phyloP scores from a whole-genome alignment of 2,113 vertebrate genomes.

The Tauraco erythrolophus region DNA sequence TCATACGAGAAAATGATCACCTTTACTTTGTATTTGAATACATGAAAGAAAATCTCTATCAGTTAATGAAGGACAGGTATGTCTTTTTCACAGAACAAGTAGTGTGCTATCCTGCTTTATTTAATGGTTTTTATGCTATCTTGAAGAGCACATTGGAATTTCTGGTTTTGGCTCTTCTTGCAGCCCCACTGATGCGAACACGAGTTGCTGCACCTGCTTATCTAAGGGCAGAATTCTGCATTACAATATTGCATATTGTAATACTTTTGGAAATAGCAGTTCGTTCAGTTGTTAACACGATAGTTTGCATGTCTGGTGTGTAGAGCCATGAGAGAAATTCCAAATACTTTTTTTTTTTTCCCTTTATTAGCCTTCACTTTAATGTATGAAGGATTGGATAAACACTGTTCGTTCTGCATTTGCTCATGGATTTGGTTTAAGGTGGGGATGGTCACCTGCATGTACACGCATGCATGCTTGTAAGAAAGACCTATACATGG shows the following conservation, averaged over 20 bases:
- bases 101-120: neutral
- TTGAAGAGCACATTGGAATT: neutral
- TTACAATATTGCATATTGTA: neutral
- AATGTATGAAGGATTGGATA: neutral
- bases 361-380: neutral
- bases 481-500: neutral
- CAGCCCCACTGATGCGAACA: neutral
- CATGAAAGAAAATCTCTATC: conserved; percentile 99
- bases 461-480: neutral
- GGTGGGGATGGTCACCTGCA: neutral
- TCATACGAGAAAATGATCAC: conserved; percentile 97
- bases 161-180: neutral
- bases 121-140: neutral
- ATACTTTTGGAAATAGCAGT: neutral
- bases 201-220: neutral
- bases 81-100: neutral
- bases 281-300: neutral
- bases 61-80: conserved; percentile 98
- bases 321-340: neutral
- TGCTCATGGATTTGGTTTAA: neutral
- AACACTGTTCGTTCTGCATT: neutral
- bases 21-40: conserved; percentile 99
- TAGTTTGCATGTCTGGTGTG: neutral
- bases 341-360: neutral
- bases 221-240: neutral